These are phyloP conservation scores for Xylota sylvarum DNA, from an alignment of 2,888 invertebrate species.

Conservation along the genomic window DNA sequence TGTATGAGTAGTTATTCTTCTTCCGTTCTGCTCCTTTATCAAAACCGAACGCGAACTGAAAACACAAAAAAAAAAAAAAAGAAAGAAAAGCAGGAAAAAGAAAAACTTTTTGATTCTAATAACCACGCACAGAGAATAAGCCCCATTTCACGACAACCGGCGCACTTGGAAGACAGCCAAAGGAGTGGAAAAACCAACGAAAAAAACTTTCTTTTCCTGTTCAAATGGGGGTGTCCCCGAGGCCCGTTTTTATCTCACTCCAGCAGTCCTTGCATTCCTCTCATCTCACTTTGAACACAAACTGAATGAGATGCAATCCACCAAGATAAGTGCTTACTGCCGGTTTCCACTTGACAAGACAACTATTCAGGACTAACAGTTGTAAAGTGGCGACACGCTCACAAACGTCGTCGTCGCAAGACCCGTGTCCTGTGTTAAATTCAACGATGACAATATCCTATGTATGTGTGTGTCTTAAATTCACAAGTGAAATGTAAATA, in stretches of 20 bases:
- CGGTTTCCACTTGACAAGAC: constrained; percentile 67
- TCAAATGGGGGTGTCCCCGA: constrained; percentile 26
- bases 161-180: constrained; percentile 66
- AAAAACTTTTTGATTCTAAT: constrained; percentile 46
- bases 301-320: constrained; percentile 65
- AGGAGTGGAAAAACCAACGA: constrained; percentile 32
- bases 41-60: constrained; percentile 1
- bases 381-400: constrained; percentile 70
- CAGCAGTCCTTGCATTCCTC: constrained; percentile 34
- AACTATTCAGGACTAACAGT: constrained; percentile 68
- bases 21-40: constrained; percentile 33
- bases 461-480: constrained; percentile 18
- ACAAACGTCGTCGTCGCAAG: constrained; percentile 23
- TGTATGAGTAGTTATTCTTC: constrained; percentile 60
- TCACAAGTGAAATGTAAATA: constrained; percentile 63
- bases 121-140: constrained; percentile 68
- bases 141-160: constrained; percentile 57
- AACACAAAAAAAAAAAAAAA: constrained; percentile 4
- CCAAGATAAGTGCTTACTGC: constrained; percentile 69
- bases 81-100: constrained; percentile 5
- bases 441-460: constrained; percentile 36
- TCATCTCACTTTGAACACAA: constrained; percentile 46
- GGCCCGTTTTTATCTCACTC: constrained; percentile 41
- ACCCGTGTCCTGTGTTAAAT: constrained; percentile 28
- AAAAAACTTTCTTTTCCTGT: constrained; percentile 47